Base-by-base conservation (phyloP, 2,113 vertebrate genomes). In the Microtus ochrogaster region DNA sequence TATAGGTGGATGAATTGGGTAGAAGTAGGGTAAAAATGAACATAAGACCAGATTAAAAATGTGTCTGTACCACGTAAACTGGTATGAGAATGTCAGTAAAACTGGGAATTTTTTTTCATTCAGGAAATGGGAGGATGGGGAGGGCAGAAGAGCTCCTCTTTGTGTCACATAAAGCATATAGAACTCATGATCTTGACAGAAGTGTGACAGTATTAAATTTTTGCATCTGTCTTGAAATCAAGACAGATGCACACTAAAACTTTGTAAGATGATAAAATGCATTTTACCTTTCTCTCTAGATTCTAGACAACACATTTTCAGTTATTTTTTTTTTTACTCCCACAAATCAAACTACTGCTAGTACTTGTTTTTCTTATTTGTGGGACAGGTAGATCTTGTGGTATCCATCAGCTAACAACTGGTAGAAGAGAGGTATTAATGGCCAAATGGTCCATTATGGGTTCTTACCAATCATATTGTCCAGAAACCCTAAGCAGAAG, bases 191-290 rank as follows among this genome's bases (percentile, higher is more conserved):
- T 70, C 11, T 44, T 81, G n/a, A 84, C 30, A 4, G 30, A 89
- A 92, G 63, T 16, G 2, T 3, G 13, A 91, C 78, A 63, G n/a
- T 16, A 0, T 79, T 88, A 30, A 61, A 5, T 66, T 63, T 1
- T 2, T 55, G 0, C 5, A 22, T 94, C 92, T 85, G 33, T 73
- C 72, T 96, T 96, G 81, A 81, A n/a, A 85, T 87, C 22, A 92
- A 88, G 55, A 76, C 5, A n/a, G 93, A 1, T 4, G 65, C 49
- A 65, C 91, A 19, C 41, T 47, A 78, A 87, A 92, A 28, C 66
- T 79, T 66, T 74, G 12, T 30, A 8, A 83, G 16, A 89, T 8
- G 1, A 2, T 44, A 77, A 93, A 86, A 72, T 89, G 11, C 12
- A 73, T 49, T 72, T 44, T 58, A 4, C 19, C 39, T 22, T 47